Evolutionary conservation across 2,888 invertebrate species (phyloP), one percentile per base, ranked within the genome.

Genomic region (Penaeus monodon): DNA sequence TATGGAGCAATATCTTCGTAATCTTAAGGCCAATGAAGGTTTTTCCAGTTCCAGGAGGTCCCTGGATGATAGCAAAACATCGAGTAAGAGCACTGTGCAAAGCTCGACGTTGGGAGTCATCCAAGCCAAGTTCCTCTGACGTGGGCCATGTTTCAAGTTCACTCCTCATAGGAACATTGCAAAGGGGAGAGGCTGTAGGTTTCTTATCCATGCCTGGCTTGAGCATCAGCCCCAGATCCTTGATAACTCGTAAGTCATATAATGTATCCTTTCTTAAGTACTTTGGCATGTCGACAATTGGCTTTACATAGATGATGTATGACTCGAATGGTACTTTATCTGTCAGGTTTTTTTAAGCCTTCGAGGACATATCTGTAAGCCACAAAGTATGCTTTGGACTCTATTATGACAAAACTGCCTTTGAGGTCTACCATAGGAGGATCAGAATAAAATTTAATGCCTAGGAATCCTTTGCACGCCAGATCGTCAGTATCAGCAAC

Each of bases 31-130:
- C 97, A 88, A 97, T 92, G 92, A 94, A 93, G 4, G 94, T 94
- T 91, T 94, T 94, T 2, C 94, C 94, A 10, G 94, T 94, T 10
- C 94, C 94, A 2, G 94, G 94, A 2, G 94, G 94, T 10, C 94
- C 97, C 93, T 97, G 97, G 89, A 97, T 96, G 0, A 97, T 94
- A 0, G 94, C 94, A 90, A 97, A 95, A 92, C 96, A 95, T 91
- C 94, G 93, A 0, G 94, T 95, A 3, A 97, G 91, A 0, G 96
- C 96, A 65, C 94, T 93, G 90, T 94, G 93, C 91, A 94, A 95
- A 0, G 97, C 97, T 66, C 92, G 91, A 88, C 93, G 92, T 92
- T 97, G 97, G 0, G 95, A 94, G 14, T 93, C 91, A 92, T 97
- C 96, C 4, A 91, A 65, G 1, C 86, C 81, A 17, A 89, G 27